phyloP scores from a whole-genome alignment of 1,140 invertebrate species.

The Penaeus indicus region DNA sequence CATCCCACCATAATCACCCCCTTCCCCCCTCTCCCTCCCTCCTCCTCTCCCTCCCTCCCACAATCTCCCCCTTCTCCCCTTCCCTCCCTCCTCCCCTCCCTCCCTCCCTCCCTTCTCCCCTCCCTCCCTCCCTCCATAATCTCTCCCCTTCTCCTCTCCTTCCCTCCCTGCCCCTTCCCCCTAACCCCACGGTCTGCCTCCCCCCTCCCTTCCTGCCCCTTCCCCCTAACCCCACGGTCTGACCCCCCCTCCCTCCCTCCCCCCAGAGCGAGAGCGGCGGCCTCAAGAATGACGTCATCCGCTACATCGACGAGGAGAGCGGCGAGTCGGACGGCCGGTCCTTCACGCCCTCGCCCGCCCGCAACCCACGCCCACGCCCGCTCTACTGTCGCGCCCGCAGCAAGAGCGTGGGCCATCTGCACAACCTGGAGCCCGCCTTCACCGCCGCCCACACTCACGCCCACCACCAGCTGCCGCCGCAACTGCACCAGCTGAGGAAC shows the following conservation, averaged over 20 bases:
- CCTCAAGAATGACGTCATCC: conserved; percentile 69
- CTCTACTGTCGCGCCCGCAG: conserved; percentile 73
- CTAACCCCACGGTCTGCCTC: neutral
- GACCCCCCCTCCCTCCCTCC: neutral
- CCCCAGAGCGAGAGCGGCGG: conserved; percentile 4
- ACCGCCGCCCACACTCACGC: conserved; percentile 79
- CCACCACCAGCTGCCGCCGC: conserved; percentile 22
- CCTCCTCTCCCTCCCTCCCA: no score
- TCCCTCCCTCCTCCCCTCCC: no score
- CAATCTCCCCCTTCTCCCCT: no score
- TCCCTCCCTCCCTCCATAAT: no score
- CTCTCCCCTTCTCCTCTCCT: neutral
- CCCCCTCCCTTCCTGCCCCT: neutral
- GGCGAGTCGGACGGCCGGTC: conserved; percentile 63
- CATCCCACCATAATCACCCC: no score
- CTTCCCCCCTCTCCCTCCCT: no score
- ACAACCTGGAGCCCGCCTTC: conserved; percentile 81
- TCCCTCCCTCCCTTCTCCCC: no score
- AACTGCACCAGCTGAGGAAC: conserved; percentile 48
- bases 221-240: neutral
- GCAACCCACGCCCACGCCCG: conserved; percentile 21
- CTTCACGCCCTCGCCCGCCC: conserved; percentile 63
- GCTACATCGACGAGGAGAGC: conserved; percentile 72
- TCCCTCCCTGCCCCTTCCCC: neutral
- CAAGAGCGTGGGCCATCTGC: conserved; percentile 87